Evolutionary conservation across 64 coral and sea anemone genomes (phyloP).

Genomic region (Trachythela sp.): DNA sequence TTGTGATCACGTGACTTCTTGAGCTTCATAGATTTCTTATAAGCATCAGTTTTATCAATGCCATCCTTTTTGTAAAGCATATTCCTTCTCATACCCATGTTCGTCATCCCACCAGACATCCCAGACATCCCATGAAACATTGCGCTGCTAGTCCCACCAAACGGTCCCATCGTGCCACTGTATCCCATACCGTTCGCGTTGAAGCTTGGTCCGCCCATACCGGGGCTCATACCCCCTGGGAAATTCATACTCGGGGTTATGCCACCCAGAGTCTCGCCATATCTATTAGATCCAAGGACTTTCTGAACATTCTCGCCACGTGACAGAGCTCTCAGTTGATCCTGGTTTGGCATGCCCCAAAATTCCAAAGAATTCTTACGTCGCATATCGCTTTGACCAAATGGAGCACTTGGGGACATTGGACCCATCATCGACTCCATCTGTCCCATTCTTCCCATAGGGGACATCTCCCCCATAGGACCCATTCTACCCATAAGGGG

Average conservation of each 20-base stretch:
- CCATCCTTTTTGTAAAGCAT: background rate
- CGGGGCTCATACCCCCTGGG: background rate
- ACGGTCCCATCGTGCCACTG: background rate
- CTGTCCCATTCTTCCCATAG: conserved; percentile 51
- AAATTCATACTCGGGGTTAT: background rate
- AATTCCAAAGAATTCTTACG: conserved; percentile 7
- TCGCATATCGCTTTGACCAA: background rate
- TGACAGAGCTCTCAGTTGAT: background rate
- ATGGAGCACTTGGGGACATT: background rate
- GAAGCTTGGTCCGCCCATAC: conserved; percentile 15
- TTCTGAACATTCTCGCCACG: conserved; percentile 14
- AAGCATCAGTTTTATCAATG: conserved; percentile 5
- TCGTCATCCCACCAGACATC: background rate
- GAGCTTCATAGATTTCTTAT: background rate
- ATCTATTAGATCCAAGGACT: background rate
- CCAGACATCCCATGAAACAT: conserved; percentile 24
- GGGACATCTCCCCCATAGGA: conserved; percentile 27
- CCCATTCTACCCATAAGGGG: background rate
- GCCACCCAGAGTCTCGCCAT: conserved; percentile 6
- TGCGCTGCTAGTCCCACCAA: background rate
- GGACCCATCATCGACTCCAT: background rate
- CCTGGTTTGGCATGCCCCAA: conserved; percentile 13
- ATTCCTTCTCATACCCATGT: background rate
- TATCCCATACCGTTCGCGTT: background rate
- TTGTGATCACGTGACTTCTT: background rate